Evolutionary conservation across 2,113 vertebrate species (phyloP), one percentile per base, ranked within the genome.

Genomic region (Aspiorhynchus laticeps): DNA sequence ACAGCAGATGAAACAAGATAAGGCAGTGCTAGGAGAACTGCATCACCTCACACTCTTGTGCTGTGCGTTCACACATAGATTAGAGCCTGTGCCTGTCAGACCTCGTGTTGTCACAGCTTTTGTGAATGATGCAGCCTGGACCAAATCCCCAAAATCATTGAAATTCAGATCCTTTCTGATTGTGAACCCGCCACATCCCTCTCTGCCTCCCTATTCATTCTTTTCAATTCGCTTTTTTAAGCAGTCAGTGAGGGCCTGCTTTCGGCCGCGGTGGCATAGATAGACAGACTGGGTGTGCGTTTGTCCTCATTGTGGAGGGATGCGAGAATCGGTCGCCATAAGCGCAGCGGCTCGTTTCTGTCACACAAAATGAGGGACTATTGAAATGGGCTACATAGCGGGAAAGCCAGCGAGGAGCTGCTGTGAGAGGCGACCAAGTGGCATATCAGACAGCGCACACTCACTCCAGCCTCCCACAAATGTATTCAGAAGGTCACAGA

Each of bases 401-500:
- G 85, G 89, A 80, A 73, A 81, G 88, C 61, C 75, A 83, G 33
- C 88, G 88, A 87, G 89, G 85, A 84, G 77, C 87, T 87, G 85
- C 77, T 80, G 89, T 88, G 88, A 88, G 76, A 85, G 90, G 91
- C 89, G 87, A 89, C 86, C 90, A 71, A 46, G 86, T 90, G 91
- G 71, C 86, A 88, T 89, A 91, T 92, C 91, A 90, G 90, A 93
- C 93, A 93, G 90, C 61, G 87, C 89, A 90, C 90, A 87, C 89
- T 92, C 90, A 90, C 85, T 91, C 90, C 89, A 92, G 87, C 80
- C 87, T 91, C 91, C 87, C 84, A 90, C 91, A 91, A 92, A 93
- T 91, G 91, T 90, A 92, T 92, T 93, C 90, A 92, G 90, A 92
- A 94, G 93, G 93, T 94, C 93, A 93, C 86, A 86, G 88, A 90